Evolutionary conservation across 2,888 invertebrate species (phyloP).

Genomic region (Tortrix viridana): DNA sequence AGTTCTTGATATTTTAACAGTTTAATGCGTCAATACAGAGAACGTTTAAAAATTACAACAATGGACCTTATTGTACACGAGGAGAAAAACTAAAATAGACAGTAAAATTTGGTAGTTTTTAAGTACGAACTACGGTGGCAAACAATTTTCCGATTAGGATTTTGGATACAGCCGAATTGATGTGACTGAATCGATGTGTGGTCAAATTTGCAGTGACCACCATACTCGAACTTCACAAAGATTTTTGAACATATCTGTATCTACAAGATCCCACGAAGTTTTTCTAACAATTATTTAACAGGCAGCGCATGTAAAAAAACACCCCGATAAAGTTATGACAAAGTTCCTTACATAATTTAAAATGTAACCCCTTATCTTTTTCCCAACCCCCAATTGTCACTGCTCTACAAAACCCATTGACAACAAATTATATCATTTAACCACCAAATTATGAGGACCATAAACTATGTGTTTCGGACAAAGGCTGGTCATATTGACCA

Average conservation of each 20-base stretch:
- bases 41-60: too few species aligned
- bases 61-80: too few species aligned
- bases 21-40: too few species aligned
- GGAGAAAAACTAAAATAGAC: too few species aligned
- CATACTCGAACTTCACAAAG: too few species aligned
- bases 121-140: too few species aligned
- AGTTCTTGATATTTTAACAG: too few species aligned
- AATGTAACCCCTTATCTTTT: conserved; percentile 27
- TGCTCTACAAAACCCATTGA: conserved; percentile 52
- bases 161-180: too few species aligned
- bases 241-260: background rate
- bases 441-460: conserved; percentile 46
- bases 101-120: too few species aligned
- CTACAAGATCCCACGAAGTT: conserved; percentile 24
- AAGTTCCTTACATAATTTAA: conserved; percentile 32
- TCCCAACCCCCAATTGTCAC: conserved; percentile 29
- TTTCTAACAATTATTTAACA: conserved; percentile 22
- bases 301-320: conserved; percentile 16
- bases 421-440: conserved; percentile 72
- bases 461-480: conserved; percentile 52
- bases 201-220: too few species aligned
- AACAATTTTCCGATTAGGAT: too few species aligned
- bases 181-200: too few species aligned
- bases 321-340: conserved; percentile 27
- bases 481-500: conserved; percentile 58